phyloP scores from a whole-genome alignment of 2,888 invertebrate species.

The Conus canariensis region DNA sequence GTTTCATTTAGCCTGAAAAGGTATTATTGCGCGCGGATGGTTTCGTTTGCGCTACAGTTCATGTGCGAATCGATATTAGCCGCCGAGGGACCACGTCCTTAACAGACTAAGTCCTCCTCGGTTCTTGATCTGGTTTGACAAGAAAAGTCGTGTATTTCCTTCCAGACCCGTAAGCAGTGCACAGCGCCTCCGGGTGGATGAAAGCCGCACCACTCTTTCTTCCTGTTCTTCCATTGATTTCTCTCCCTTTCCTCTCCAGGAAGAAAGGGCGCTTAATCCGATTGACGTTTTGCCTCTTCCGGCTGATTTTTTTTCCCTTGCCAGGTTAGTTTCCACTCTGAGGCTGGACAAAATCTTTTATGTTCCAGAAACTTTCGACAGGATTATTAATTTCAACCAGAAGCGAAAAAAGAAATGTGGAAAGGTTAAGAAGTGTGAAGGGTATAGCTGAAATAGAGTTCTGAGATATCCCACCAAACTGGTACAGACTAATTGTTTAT shows the following conservation, averaged over 20 bases:
- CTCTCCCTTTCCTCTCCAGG: conserved; percentile 8
- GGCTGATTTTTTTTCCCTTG: not conserved
- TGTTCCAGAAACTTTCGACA: conserved; percentile 9
- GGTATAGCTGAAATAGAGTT: not conserved
- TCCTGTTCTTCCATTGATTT: conserved; percentile 10
- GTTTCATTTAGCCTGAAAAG: not conserved
- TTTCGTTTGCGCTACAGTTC: not conserved
- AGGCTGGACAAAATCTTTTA: conserved; percentile 1
- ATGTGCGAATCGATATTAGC: not conserved
- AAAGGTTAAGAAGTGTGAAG: not conserved
- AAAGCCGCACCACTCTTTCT: conserved; percentile 14
- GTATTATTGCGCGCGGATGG: not conserved
- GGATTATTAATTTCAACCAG: not conserved
- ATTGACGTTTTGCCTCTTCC: conserved; percentile 22
- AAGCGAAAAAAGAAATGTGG: not conserved
- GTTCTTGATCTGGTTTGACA: conserved; percentile 14
- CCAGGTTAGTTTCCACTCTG: not conserved
- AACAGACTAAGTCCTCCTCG: not conserved
- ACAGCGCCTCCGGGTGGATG: conserved; percentile 20
- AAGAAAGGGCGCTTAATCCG: conserved; percentile 11
- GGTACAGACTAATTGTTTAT: not conserved
- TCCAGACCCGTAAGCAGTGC: conserved; percentile 27
- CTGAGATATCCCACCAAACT: not conserved
- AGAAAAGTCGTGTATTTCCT: conserved; percentile 24
- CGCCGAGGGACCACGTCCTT: not conserved